Evolutionary conservation across 2,888 invertebrate species (phyloP), one percentile per base, ranked within the genome.

Genomic region (Melipona beecheii): DNA sequence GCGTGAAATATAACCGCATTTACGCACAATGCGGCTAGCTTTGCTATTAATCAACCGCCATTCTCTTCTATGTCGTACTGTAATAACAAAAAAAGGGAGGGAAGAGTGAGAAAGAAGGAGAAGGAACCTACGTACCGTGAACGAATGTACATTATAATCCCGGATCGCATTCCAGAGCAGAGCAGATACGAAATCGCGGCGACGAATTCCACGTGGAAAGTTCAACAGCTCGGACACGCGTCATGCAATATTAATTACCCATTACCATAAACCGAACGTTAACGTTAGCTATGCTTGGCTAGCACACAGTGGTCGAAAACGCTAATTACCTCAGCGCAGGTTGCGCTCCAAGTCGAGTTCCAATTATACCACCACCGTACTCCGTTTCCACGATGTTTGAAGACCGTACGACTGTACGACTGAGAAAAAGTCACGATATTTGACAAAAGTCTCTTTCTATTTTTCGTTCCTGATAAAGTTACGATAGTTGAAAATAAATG

Each of bases 221-320:
- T 81, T 81, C 74, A 74, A 62, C 66, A 56, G 56, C 60, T 82
- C 68, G 15, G 50, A 49, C 27, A 65, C 75, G 75, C 75, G 75
- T 54, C 82, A 71, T 66, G 83, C 66, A 82, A 82, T 82, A 83
- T 83, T 82, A 82, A 83, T 83, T 56, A 65, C 49, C 66, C 62
- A 75, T 83, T 75, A 82, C 54, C 82, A 82, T 82, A 62, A 66
- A 62, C 54, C 36, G 69, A 81, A 49, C 75, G 70, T 82, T 60
- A 75, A 75, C 75, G 21, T 27, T 60, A 66, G 24, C 6, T 21
- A 36, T 43, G 27, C 62, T 17, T 27, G 60, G 21, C 66, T 15
- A 27, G 31, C 31, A 54, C 62, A 68, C 60, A 5, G 4, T 21
- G 13, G 24, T 81, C 75, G 82, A 75, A 71, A 82, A 75, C 31